These are phyloP conservation scores for Pygmarrhopalites habei DNA, from an alignment of 1,140 invertebrate species.

Conservation along the genomic window DNA sequence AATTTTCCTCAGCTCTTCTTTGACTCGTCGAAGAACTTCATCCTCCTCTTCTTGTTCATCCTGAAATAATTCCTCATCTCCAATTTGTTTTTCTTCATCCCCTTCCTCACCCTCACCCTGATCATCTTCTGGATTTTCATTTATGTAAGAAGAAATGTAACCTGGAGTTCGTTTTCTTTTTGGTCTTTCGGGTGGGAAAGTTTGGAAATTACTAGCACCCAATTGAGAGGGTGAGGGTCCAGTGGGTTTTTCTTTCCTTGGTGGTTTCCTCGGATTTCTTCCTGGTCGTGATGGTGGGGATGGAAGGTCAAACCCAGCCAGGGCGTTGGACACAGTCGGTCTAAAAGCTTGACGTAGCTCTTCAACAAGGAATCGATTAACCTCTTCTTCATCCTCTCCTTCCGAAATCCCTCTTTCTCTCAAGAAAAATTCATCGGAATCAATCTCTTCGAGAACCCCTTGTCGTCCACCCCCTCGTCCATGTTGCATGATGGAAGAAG, in stretches of 20 bases:
- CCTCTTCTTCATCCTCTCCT: constrained; percentile 64
- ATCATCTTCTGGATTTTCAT: constrained; percentile 18
- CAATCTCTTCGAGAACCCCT: constrained; percentile 67
- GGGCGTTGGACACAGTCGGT: constrained; percentile 52
- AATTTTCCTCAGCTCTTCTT: constrained; percentile 42
- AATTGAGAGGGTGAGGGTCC: no score
- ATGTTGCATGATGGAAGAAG: constrained; percentile 28
- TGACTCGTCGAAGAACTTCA: constrained; percentile 22
- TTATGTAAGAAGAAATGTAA: constrained; percentile 31
- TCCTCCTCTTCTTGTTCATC: constrained; percentile 37
- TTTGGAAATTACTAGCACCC: constrained; percentile 42
- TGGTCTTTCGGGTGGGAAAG: constrained; percentile 44
- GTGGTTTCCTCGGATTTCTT: constrained; percentile 33
- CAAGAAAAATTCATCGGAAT: constrained; percentile 78
- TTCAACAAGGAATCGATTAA: constrained; percentile 62
- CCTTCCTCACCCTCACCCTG: constrained; percentile 20
- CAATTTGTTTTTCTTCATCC: no score
- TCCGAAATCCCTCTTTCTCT: constrained; percentile 64
- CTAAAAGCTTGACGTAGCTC: constrained; percentile 71
- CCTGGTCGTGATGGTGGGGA: constrained; percentile 32
- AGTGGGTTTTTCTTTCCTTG: constrained; percentile 21
- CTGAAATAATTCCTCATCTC: constrained; percentile 28
- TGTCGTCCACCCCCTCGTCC: constrained; percentile 1
- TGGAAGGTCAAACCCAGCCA: constrained; percentile 44
- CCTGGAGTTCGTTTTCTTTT: constrained; percentile 40